A percentile compares a stretch with the other conserved stretches of the same genome.
Evolutionary conservation across 30 jellyfish, hydroid and myxozoan genomes (phyloP).

Genomic region (Turritopsis rubra): DNA sequence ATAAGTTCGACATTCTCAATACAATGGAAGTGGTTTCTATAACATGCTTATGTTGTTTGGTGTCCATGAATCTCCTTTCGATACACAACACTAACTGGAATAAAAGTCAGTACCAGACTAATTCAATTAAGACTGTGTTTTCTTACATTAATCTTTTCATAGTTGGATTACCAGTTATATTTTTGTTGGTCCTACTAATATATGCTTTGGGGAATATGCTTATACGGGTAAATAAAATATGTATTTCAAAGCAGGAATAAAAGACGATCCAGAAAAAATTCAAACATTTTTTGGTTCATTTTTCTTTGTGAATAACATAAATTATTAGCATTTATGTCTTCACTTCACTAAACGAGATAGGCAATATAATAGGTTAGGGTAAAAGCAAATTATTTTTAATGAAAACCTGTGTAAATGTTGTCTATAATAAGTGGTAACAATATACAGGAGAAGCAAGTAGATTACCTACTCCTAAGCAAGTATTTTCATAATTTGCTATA

Average conservation of each 20-base stretch:
- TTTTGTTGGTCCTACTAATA: background rate
- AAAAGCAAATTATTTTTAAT: no score
- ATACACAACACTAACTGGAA: background rate
- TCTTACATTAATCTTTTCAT: background rate
- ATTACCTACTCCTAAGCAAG: no score
- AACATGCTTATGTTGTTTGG: background rate
- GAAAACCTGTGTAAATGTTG: no score
- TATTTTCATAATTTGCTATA: no score
- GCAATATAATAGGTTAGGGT: no score
- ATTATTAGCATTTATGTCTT: no score
- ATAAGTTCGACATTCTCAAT: conserved; percentile 8
- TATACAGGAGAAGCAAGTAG: no score
- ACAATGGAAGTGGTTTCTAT: conserved; percentile 19
- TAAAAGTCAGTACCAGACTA: background rate
- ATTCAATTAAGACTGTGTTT: background rate
- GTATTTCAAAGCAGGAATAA: background rate
- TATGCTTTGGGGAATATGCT: background rate
- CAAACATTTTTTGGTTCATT: no score
- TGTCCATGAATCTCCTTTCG: background rate
- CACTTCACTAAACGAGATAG: no score
- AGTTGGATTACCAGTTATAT: background rate
- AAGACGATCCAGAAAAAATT: no score
- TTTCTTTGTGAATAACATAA: no score
- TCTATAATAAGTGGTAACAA: no score
- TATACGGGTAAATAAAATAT: background rate